Base-by-base conservation (phyloP, 2,888 invertebrate genomes). In the Subacronicta megacephala region DNA sequence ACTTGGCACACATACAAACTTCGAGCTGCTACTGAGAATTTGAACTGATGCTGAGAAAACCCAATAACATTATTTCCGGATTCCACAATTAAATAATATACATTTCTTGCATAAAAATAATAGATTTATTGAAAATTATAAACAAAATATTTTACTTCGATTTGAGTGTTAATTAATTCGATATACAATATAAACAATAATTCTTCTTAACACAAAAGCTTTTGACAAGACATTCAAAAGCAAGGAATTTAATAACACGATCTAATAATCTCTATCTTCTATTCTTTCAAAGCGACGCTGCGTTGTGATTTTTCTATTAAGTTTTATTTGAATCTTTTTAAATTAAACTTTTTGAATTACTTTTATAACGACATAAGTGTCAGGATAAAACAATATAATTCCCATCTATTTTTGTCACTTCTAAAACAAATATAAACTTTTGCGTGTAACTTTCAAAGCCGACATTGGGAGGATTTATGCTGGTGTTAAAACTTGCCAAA, bases 381-480 rank as follows among this genome's bases (percentile, higher is more conserved):
- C 72, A 43, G n/a, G 12, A 16, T 40, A 52, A 26, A 62, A 45
- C 41, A 68, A 49, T 33, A 16, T 12, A 15, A 31, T 3, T 35
- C 7, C 10, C 20, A 43, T 33, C 38, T 63, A 45, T 49, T 70
- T 64, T 45, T 26, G 41, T 35, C 37, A 36, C 13, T 49, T 49
- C 63, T 49, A 16, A 49, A 55, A 63, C 45, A 45, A 41, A 49
- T 18, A 37, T 12, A 44, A 70, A 57, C 26, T 51, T 46, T 15
- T 7, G n/a, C 17, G 45, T 6, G 0, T 40, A 33, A 52, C 40
- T 63, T 62, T 62, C 23, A 46, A 63, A 45, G 47, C 37, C 44
- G 47, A 54, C 56, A 49, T 37, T 63, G 45, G 55, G 20, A 16
- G 23, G 41, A 45, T 70, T 49, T 51, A 38, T 52, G 38, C 46